Conservation (phyloP, 1,140 invertebrate species). For the Macrocentrus cingulum region DNA sequence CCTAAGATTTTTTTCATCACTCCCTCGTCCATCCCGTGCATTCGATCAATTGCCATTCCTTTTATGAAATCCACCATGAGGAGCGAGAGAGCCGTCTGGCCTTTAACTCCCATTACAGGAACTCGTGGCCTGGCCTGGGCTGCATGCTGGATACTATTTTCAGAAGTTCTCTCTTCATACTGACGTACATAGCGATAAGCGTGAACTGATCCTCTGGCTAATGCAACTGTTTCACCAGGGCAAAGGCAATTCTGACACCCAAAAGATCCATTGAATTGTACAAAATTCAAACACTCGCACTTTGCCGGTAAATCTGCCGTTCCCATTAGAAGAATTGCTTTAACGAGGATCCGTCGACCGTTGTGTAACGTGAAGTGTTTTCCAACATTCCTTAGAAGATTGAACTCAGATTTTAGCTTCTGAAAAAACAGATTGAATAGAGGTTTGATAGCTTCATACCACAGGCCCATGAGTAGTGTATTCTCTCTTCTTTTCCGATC, state of each 20-base stretch:
- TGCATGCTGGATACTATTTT: not conserved
- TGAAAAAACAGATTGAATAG: slow-evolving; percentile 14
- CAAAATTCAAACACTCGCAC: not conserved
- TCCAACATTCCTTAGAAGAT: slow-evolving; percentile 1
- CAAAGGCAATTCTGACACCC: not conserved
- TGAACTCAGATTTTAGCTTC: not conserved
- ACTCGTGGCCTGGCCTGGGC: not conserved
- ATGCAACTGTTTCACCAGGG: slow-evolving; percentile 20
- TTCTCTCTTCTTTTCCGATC: slow-evolving; percentile 20
- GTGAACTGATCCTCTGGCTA: not conserved
- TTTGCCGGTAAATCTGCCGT: slow-evolving; percentile 11
- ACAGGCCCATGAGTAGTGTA: slow-evolving; percentile 8
- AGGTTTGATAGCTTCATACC: slow-evolving; percentile 22
- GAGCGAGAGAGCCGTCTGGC: slow-evolving; percentile 11
- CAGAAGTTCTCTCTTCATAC: slow-evolving; percentile 3
- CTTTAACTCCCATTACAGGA: slow-evolving; percentile 23
- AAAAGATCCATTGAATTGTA: not conserved
- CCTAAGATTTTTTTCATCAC: slow-evolving; percentile 20
- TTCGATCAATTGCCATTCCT: slow-evolving; percentile 28
- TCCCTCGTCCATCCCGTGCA: slow-evolving; percentile 27
- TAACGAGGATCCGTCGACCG: slow-evolving; percentile 12
- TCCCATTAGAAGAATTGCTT: slow-evolving; percentile 25
- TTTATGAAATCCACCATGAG: slow-evolving; percentile 29
- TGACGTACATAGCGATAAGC: slow-evolving; percentile 8
- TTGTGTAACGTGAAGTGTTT: not conserved